phyloP scores from a whole-genome alignment of 2,797 vertebrate species.

The Hyperoplus lanceolatus region DNA sequence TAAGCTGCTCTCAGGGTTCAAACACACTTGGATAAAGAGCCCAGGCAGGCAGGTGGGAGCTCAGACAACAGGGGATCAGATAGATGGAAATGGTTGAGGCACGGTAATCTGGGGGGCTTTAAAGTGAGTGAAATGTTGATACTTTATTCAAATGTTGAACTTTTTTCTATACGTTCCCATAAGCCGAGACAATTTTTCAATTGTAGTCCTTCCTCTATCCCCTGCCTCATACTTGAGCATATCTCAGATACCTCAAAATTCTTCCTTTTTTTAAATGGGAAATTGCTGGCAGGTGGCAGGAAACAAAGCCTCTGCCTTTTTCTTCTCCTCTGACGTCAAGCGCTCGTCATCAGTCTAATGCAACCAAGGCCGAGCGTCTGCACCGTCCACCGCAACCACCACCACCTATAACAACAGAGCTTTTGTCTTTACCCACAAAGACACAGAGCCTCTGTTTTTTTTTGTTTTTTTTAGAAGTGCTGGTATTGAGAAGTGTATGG shows the following conservation, averaged over 20 bases:
- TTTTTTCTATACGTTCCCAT: not conserved
- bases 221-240: constrained; percentile 6
- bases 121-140: constrained; percentile 41
- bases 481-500: constrained; percentile 14
- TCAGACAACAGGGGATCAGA: constrained; percentile 56
- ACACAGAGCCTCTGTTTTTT: constrained; percentile 51
- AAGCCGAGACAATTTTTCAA: constrained; percentile 1
- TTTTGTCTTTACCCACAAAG: constrained; percentile 64
- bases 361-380: constrained; percentile 63
- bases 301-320: constrained; percentile 39
- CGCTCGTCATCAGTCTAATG: constrained; percentile 63
- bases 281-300: constrained; percentile 43
- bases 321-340: constrained; percentile 30
- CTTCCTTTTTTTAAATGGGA: constrained; percentile 8
- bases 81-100: constrained; percentile 47
- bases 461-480: not conserved
- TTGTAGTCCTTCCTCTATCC: constrained; percentile 38
- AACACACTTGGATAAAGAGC: constrained; percentile 57
- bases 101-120: constrained; percentile 51
- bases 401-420: constrained; percentile 50
- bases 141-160: constrained; percentile 15
- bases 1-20: constrained; percentile 66
- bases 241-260: constrained; percentile 17
- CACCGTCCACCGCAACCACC: constrained; percentile 37
- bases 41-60: constrained; percentile 46